Base-by-base conservation (phyloP, 1,140 invertebrate genomes). In the Calliphora vicina region DNA sequence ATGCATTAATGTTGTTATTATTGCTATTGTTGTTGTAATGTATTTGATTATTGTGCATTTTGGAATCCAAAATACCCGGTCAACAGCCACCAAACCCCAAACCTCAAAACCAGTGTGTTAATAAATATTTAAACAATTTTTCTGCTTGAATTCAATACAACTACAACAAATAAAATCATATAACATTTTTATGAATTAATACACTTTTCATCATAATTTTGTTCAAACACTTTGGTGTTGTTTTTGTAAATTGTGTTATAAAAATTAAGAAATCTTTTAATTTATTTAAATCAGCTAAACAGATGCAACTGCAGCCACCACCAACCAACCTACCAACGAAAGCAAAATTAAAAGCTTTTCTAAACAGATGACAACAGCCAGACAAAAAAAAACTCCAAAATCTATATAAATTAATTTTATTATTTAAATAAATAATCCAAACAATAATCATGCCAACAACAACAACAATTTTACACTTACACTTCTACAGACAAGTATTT, bases 1-100 rank as follows among this genome's bases (percentile, higher is more conserved):
- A 78, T 78, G 74, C 74, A 78, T 78, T 78, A 74, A 74, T 74
- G 72, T 74, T 74, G n/a, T 74, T 73, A 26, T 72, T 26, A 23
- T 72, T 72, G 25, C 25, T 72, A 23, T 72, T 72, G 23, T 72
- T 72, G 71, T 72, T 35, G 17, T 74, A 35, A n/a, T 17, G 5
- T 35, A 26, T 27, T 74, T 35, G 27, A 17, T 74, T 27, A 17
- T 74, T 74, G 27, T 15, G 17, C 10, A n/a, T 13, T 15, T 73
- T 9, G 71, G 71, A 27, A 73, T 10, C 13, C 71, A 73, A 35
- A 35, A 35, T 35, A 35, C 35, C 35, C 35, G 35, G 35, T 35
- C 35, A 35, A 35, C 35, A 35, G 35, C 35, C 1, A 35, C 1
- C 35, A 1, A 35, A 35, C 35, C 35, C 35, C 35, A 35, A 73